Conservation (phyloP, 2,113 vertebrate genomes). For the Tupaia tana region DNA sequence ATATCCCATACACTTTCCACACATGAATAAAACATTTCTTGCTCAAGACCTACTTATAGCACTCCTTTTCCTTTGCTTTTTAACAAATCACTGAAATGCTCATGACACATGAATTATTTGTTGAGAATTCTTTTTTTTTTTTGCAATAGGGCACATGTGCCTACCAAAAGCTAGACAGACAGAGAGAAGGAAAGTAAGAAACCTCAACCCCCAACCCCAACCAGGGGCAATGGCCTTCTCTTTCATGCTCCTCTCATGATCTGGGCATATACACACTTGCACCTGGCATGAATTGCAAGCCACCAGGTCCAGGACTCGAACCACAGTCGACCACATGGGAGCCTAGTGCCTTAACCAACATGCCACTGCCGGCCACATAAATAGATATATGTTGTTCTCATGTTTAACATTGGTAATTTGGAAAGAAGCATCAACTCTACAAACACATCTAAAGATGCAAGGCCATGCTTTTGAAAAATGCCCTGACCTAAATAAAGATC, state of each 20-base stretch:
- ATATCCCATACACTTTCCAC: not conserved
- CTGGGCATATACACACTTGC: no score
- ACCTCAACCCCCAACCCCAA: no score
- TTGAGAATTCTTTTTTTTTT: not conserved
- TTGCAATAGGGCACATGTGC: no score
- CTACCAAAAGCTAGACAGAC: no score
- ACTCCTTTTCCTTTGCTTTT: not conserved
- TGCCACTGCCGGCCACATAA: no score
- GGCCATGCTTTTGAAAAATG: not conserved
- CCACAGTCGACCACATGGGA: no score
- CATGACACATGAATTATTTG: not conserved
- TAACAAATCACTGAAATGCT: not conserved
- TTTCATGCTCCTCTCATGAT: no score
- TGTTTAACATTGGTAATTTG: not conserved
- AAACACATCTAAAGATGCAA: not conserved
- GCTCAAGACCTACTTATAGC: not conserved
- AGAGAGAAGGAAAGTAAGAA: no score
- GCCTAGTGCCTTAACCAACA: no score
- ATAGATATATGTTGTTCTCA: not conserved
- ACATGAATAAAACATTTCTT: not conserved
- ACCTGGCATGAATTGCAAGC: no score
- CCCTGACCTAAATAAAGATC: not conserved
- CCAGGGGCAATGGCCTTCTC: no score
- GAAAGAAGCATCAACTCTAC: not conserved
- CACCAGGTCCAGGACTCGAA: no score